phyloP scores from a whole-genome alignment of 35 echinoderm and acorn worm genomes.

The Apostichopus parvimensis region DNA sequence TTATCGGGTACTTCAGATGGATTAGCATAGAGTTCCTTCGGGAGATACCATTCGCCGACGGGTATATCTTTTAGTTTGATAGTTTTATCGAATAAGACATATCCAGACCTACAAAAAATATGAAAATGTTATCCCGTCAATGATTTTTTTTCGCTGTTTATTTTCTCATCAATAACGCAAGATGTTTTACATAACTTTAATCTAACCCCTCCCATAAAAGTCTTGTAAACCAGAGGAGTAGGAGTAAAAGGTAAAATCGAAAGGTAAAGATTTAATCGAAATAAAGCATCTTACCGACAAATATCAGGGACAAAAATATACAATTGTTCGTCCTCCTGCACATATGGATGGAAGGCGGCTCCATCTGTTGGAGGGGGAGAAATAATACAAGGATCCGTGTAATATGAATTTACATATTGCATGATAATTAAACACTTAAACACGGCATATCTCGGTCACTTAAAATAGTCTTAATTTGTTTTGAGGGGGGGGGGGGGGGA shows the following conservation, averaged over 20 bases:
- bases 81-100: conserved; percentile 29
- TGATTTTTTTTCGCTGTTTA: too few species aligned
- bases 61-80: conserved; percentile 53
- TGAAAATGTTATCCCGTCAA: too few species aligned
- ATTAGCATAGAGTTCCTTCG: conserved; percentile 66
- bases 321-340: conserved; percentile 36
- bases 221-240: too few species aligned
- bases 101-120: conserved; percentile 26
- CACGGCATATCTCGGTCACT: too few species aligned
- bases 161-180: too few species aligned
- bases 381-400: neutral
- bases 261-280: too few species aligned
- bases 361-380: conserved; percentile 7
- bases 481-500: too few species aligned
- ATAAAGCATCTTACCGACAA: conserved; percentile 5
- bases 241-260: too few species aligned
- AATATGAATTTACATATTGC: neutral
- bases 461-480: too few species aligned
- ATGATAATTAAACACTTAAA: neutral
- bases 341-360: conserved; percentile 39
- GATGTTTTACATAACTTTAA: too few species aligned
- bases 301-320: conserved; percentile 52
- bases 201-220: too few species aligned
- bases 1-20: conserved; percentile 70
- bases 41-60: conserved; percentile 43